Evolutionary conservation across 2,113 vertebrate species (phyloP).

Genomic region (Athene noctua): DNA sequence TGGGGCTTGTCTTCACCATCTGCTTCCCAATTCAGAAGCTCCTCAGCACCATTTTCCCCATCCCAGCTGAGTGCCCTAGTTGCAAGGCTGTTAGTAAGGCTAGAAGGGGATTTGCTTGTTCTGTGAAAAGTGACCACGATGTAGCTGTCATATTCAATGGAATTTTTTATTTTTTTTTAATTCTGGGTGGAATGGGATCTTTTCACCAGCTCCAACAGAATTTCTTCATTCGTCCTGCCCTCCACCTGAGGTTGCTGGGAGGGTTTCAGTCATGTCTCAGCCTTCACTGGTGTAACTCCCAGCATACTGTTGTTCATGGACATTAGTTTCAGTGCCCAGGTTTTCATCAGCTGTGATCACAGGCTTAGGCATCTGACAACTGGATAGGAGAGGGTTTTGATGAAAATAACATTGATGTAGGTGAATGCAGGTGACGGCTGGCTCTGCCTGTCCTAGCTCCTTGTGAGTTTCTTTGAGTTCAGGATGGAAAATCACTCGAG

Average conservation of each 20-base stretch:
- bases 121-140: too few species aligned
- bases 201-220: not conserved
- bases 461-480: not conserved
- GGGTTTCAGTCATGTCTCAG: not conserved
- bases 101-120: not conserved
- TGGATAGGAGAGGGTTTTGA: not conserved
- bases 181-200: not conserved
- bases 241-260: not conserved
- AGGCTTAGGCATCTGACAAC: not conserved
- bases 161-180: too few species aligned
- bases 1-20: fast-evolving
- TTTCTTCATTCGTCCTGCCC: not conserved
- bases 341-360: not conserved
- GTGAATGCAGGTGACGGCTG: not conserved
- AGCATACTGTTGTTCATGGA: fast-evolving
- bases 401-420: not conserved
- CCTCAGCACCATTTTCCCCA: not conserved
- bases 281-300: not conserved
- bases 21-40: not conserved
- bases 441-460: not conserved
- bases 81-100: not conserved
- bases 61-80: fast-evolving
- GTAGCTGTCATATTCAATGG: fast-evolving
- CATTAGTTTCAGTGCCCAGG: not conserved
- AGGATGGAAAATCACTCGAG: not conserved